Evolutionary conservation across 2,797 vertebrate genomes (phyloP), one percentile per base, ranked within the genome.

Genomic region (Myotis pilosus): DNA sequence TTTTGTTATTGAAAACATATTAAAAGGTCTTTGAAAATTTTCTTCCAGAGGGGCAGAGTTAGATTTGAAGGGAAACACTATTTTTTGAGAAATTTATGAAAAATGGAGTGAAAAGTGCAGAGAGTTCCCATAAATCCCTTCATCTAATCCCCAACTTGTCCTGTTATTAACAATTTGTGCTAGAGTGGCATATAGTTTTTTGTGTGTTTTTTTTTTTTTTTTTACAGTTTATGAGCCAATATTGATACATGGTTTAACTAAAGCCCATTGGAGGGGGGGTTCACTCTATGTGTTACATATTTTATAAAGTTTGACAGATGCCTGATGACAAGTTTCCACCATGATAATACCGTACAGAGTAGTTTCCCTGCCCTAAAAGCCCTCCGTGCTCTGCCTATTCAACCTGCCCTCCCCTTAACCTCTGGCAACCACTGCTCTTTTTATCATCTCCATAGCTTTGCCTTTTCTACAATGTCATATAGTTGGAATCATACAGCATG

Each of bases 11-110:
- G 38, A 68, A 82, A 92, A 41, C 12, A 19, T 85, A 64, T 57
- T 80, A 89, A 91, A 12, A 53, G 0, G 47, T 36, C 20, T 78
- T 92, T 86, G 64, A 71, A 85, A 89, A 22, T 75, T 78, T 92
- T 36, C 23, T 86, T 88, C 23, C 44, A 66, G 28, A 71, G 12
- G 16, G 9, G 2, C 28, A 68, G 23, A 86, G 69, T 75, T 49
- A 85, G 30, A 85, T 76, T 90, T 88, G 30, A 86, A 89, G 68
- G n/a, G 90, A 41, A 74, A 89, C 20, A 44, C 57, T 55, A 28
- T 38, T 76, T 80, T 92, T 92, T 49, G 5, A 92, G 49, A 10
- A 41, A 23, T 41, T 87, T 87, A 55, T 41, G 16, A 85, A 96
- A 92, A 49, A 80, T 2, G 57, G 41, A 84, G 36, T 68, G 36